Evolutionary conservation across 1,140 invertebrate genomes (phyloP), one percentile per base, ranked within the genome.

Genomic region (Popillia japonica): DNA sequence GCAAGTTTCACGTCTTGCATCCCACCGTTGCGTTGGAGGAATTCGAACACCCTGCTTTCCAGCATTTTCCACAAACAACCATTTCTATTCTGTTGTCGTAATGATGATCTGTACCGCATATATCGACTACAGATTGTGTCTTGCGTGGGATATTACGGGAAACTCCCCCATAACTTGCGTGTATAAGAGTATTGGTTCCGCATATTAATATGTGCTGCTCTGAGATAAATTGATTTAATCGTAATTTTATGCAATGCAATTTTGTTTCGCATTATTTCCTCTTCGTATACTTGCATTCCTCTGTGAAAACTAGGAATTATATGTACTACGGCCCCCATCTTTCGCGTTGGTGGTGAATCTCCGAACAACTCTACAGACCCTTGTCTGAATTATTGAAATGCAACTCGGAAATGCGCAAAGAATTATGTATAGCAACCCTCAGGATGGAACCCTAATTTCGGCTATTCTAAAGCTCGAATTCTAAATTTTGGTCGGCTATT

Each of bases 361-460:
- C 27, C 27, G 2, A 34, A 34, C 27, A 4, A 34, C 27, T 1
- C 27, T 34, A 34, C 27, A n/a, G 48, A 17, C 14, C 6, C 48
- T 55, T 55, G 14, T 55, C 48, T 55, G 14, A 55, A 55, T 55
- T 55, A 55, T 55, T 55, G 17, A 55, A 55, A 55, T 55, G 48
- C 48, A n/a, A 55, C 48, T 55, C 48, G 48, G 48, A 55, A n/a
- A 55, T 55, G 48, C 48, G 48, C 17, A 55, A 55, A 55, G 48
- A n/a, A 55, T 55, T 55, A 55, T 17, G 48, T 55, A 55, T n/a
- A 55, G 11, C n/a, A 17, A 17, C 48, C 48, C 17, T 14, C n/a
- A 17, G 48, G 14, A n/a, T 55, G 48, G 48, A 17, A 17, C 14
- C 48, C 48, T 55, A 55, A 55, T 55, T 55, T 55, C 14, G 14